Evolutionary conservation across 2,113 vertebrate species (phyloP).

Genomic region (Oenanthe oenanthe): DNA sequence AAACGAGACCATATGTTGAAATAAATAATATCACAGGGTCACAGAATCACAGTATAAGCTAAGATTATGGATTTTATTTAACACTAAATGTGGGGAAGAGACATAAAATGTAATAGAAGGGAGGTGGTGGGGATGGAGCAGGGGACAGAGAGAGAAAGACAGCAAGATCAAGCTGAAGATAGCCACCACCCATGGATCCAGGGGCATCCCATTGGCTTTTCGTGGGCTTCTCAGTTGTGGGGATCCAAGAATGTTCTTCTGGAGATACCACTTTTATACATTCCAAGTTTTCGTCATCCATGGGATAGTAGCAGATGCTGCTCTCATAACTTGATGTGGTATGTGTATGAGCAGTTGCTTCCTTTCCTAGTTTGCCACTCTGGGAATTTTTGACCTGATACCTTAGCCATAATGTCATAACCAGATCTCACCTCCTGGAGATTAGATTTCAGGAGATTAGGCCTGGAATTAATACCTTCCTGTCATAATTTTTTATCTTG

Average conservation of each 20-base stretch:
- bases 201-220: neutral
- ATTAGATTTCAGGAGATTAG: neutral
- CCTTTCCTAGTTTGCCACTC: neutral
- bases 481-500: neutral
- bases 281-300: accelerated
- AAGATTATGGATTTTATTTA: neutral
- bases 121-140: neutral
- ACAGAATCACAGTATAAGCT: neutral
- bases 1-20: neutral
- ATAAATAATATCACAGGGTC: neutral
- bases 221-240: neutral
- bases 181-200: too few relatives aligned
- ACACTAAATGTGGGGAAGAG: neutral
- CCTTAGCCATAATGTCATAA: neutral
- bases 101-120: neutral
- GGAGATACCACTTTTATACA: neutral
- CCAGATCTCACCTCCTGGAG: neutral
- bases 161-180: neutral
- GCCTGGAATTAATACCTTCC: neutral
- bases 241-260: too few relatives aligned
- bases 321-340: neutral
- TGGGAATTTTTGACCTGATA: neutral
- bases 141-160: neutral
- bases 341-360: neutral
- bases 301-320: too few relatives aligned